phyloP scores from a whole-genome alignment of 2,113 vertebrate genomes.

The Otis tarda region DNA sequence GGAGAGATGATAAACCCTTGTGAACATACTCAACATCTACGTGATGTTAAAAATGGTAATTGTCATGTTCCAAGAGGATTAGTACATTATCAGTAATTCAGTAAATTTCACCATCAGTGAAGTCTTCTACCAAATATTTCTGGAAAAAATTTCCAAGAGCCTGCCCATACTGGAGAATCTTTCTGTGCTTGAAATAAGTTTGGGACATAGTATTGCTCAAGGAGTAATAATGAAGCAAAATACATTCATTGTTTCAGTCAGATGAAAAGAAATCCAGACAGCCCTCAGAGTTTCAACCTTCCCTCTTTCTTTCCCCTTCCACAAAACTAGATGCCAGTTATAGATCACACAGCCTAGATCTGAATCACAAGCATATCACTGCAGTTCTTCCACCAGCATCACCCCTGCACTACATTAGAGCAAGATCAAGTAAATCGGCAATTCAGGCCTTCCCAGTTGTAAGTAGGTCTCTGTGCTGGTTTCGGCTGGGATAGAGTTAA shows the following conservation, averaged over 20 bases:
- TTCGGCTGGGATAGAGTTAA: too few species aligned
- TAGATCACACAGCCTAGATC: background rate
- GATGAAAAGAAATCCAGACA: background rate
- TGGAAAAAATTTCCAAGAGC: background rate
- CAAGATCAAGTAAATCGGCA: background rate
- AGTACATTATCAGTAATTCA: background rate
- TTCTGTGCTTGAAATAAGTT: background rate
- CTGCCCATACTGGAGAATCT: background rate
- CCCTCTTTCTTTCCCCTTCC: background rate
- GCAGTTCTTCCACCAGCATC: background rate
- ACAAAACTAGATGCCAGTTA: background rate
- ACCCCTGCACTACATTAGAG: background rate
- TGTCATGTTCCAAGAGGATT: background rate
- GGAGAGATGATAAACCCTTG: background rate
- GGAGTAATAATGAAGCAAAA: background rate
- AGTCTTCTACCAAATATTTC: background rate
- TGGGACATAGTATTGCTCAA: background rate
- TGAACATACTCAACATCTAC: background rate
- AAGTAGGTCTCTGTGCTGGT: background rate
- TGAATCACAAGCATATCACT: background rate
- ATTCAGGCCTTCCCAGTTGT: background rate
- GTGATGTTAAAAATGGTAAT: background rate
- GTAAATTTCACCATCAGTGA: background rate
- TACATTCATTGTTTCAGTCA: background rate
- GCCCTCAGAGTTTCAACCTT: background rate